Conservation (phyloP, 2,888 invertebrate genomes). For the Anagyrus pseudococci region DNA sequence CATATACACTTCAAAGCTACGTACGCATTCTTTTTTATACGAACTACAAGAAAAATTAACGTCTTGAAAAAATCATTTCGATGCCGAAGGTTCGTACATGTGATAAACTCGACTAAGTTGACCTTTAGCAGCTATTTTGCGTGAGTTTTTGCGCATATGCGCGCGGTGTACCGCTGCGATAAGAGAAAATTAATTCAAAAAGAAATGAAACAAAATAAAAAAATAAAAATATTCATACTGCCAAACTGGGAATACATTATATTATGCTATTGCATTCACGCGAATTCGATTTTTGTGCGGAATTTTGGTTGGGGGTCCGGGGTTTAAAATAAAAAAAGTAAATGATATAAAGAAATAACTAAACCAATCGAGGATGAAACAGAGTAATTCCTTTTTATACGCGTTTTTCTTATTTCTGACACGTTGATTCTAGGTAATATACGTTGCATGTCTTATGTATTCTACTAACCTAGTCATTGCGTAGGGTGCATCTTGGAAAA, state of each 20-base stretch:
- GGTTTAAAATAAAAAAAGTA: slow-evolving; percentile 36
- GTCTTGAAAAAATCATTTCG: slow-evolving; percentile 19
- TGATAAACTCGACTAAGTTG: slow-evolving; percentile 38
- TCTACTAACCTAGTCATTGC: slow-evolving; percentile 56
- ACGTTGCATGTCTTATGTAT: slow-evolving; percentile 49
- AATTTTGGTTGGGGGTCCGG: slow-evolving; percentile 42
- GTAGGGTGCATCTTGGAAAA: slow-evolving; percentile 43
- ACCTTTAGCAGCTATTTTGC: slow-evolving; percentile 28
- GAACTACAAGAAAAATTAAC: no score
- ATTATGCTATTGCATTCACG: slow-evolving; percentile 55
- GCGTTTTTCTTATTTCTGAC: slow-evolving; percentile 45
- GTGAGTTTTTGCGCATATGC: slow-evolving; percentile 38
- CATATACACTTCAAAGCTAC: slow-evolving; percentile 26
- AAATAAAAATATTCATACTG: slow-evolving; percentile 52
- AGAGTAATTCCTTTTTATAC: slow-evolving; percentile 46
- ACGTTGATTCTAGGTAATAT: slow-evolving; percentile 42
- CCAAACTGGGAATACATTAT: slow-evolving; percentile 55
- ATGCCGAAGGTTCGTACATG: slow-evolving; percentile 31
- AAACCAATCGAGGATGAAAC: no score
- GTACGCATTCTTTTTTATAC: slow-evolving; percentile 24
- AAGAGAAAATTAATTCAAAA: slow-evolving; percentile 29
- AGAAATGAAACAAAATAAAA: slow-evolving; percentile 33
- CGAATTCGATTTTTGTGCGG: slow-evolving; percentile 48
- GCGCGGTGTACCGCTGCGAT: slow-evolving; percentile 9
- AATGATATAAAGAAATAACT: not conserved